These are phyloP conservation scores for Eumerus sabulonum DNA, from an alignment of 2,888 invertebrate species.

Conservation along the genomic window DNA sequence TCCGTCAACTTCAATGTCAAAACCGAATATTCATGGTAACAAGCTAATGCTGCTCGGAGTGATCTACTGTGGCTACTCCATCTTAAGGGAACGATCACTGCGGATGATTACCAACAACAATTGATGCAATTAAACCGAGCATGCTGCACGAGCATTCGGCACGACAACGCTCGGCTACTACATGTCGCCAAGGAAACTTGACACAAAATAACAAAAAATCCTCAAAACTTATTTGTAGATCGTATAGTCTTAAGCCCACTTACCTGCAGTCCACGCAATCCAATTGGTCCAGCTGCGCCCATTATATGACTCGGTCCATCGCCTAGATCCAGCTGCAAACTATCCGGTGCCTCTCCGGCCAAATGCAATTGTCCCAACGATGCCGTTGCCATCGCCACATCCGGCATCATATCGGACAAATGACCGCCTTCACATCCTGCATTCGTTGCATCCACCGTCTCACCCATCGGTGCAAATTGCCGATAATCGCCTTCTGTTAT, in stretches of 20 bases:
- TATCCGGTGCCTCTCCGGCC: slow-evolving; percentile 77
- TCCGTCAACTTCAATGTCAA: too few species aligned
- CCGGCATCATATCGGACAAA: slow-evolving; percentile 91
- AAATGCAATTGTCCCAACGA: slow-evolving; percentile 85
- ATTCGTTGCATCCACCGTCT: slow-evolving; percentile 72
- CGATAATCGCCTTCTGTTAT: slow-evolving; percentile 83
- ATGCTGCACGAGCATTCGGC: too few species aligned
- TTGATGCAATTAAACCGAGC: too few species aligned
- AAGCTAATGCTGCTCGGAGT: too few species aligned
- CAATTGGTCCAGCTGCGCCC: slow-evolving; percentile 75
- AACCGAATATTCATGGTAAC: too few species aligned
- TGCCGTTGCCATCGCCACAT: slow-evolving; percentile 94
- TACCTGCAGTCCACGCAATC: slow-evolving; percentile 77
- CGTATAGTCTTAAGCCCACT: too few species aligned
- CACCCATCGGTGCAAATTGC: slow-evolving; percentile 69
- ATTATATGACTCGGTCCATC: slow-evolving; percentile 87
- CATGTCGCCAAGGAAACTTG: too few species aligned
- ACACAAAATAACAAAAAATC: slow-evolving; percentile 7
- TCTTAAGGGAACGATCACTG: too few species aligned
- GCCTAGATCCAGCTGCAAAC: slow-evolving; percentile 87
- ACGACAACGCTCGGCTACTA: too few species aligned
- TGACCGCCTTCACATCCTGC: slow-evolving; percentile 85
- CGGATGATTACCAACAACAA: too few species aligned
- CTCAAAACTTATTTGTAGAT: too few species aligned
- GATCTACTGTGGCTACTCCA: too few species aligned